A percentile compares a stretch with the other conserved stretches of the same genome.
Conservation (phyloP, 2,888 invertebrate species). For the Epinotia ramella region DNA sequence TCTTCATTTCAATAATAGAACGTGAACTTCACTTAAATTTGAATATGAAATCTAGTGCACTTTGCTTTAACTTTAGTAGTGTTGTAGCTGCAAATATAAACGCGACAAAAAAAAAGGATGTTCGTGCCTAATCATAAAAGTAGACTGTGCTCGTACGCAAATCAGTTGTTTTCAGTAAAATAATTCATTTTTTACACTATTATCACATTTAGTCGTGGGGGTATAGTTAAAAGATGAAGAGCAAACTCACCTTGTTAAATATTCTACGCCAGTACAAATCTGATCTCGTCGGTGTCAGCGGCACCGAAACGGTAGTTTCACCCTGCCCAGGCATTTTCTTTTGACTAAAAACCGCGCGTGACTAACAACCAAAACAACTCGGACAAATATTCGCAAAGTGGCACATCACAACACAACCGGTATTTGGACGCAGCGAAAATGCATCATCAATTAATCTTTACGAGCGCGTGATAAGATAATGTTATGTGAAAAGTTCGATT, state of each 20-base stretch:
- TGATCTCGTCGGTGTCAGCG: slow-evolving; percentile 75
- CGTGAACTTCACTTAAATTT: too few relatives aligned
- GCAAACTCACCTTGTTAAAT: slow-evolving; percentile 78
- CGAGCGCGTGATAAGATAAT: slow-evolving; percentile 66
- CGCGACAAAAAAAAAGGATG: background rate
- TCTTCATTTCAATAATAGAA: too few relatives aligned
- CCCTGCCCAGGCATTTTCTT: slow-evolving; percentile 70
- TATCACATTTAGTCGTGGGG: background rate
- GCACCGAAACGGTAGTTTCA: slow-evolving; percentile 75
- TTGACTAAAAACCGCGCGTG: slow-evolving; percentile 59
- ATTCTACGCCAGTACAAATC: slow-evolving; percentile 82
- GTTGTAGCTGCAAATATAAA: background rate
- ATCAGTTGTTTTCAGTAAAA: slow-evolving; percentile 1
- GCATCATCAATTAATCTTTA: slow-evolving; percentile 64
- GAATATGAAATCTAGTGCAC: background rate
- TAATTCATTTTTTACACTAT: slow-evolving; percentile 3
- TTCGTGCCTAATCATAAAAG: background rate
- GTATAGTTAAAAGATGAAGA: background rate
- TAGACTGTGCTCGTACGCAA: background rate
- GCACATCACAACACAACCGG: slow-evolving; percentile 56
- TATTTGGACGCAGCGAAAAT: slow-evolving; percentile 52
- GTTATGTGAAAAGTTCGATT: slow-evolving; percentile 52
- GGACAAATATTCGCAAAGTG: slow-evolving; percentile 53
- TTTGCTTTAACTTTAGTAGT: background rate
- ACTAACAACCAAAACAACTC: slow-evolving; percentile 52